Percentiles rank a stretch among this genome's conserved stretches.
phyloP scores from a whole-genome alignment of 2,797 vertebrate species.

The Cichlasoma orientale region DNA sequence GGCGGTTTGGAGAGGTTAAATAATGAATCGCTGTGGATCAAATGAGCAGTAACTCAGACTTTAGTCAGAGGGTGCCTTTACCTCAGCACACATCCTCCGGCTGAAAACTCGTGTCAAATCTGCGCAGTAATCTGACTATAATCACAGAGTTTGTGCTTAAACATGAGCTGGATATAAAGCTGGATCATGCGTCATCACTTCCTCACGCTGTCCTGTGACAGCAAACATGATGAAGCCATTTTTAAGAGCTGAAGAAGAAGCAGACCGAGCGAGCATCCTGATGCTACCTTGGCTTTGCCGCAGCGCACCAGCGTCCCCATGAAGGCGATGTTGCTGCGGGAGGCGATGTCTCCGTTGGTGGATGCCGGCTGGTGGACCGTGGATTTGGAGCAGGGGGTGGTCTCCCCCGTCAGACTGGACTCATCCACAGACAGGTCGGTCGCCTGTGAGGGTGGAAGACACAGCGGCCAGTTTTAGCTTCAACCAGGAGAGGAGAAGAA shows the following conservation, averaged over 20 bases:
- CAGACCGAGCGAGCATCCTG: neutral
- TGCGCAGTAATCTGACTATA: no score
- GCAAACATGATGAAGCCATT: neutral
- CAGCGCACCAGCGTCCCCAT: constrained; percentile 97
- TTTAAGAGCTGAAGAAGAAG: neutral
- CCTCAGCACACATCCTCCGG: no score
- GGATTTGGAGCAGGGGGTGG: constrained; percentile 89
- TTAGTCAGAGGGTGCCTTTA: no score
- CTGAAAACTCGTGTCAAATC: no score
- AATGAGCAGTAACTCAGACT: no score
- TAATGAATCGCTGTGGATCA: no score
- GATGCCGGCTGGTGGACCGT: constrained; percentile 83
- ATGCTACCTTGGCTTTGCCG: constrained; percentile 93
- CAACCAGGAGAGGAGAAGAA: neutral
- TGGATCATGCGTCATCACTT: neutral
- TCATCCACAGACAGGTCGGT: constrained; percentile 92
- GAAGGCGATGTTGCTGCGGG: constrained; percentile 94
- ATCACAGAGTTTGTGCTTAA: no score
- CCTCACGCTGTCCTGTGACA: neutral
- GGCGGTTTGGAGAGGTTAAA: no score
- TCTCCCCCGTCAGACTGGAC: constrained; percentile 96
- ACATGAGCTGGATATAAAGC: neutral
- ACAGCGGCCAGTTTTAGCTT: neutral
- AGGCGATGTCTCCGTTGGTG: constrained; percentile 90
- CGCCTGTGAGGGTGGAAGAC: constrained; percentile 73